phyloP scores from a whole-genome alignment of 2,797 vertebrate genomes.

The Xerus rutilus region DNA sequence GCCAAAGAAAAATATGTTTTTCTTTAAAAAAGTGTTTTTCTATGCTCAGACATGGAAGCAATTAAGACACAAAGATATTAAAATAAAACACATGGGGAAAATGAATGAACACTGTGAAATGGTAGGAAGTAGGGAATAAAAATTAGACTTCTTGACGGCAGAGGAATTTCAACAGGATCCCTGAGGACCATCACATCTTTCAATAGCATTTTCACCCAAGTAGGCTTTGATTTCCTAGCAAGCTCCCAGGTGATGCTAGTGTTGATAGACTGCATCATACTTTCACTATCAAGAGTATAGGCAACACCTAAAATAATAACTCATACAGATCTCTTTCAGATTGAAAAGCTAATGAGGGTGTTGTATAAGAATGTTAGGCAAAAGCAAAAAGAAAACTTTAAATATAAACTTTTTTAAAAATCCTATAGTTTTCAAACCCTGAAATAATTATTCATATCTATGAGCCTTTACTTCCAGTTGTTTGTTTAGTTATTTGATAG shows the following conservation, averaged over 20 bases:
- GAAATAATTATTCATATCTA: neutral
- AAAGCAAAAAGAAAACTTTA: neutral
- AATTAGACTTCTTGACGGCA: neutral
- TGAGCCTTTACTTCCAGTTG: neutral
- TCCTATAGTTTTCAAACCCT: neutral
- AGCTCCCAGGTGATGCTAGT: too few species aligned
- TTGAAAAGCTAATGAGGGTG: neutral
- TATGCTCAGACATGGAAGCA: neutral
- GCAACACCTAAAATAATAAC: neutral
- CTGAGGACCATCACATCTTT: neutral
- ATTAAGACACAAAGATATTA: constrained; percentile 12
- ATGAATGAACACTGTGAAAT: neutral
- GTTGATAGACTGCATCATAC: neutral
- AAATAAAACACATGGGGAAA: constrained; percentile 19
- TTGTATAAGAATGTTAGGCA: neutral
- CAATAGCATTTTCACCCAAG: neutral
- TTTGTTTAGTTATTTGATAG: neutral
- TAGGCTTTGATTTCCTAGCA: neutral
- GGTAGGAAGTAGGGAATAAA: neutral
- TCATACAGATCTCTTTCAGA: neutral
- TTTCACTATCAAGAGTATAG: neutral
- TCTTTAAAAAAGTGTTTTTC: neutral
- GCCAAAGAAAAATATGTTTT: constrained; percentile 1
- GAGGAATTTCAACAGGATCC: neutral
- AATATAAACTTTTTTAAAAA: neutral